phyloP scores from a whole-genome alignment of 2,113 vertebrate species.

The Podocnemis expansa region DNA sequence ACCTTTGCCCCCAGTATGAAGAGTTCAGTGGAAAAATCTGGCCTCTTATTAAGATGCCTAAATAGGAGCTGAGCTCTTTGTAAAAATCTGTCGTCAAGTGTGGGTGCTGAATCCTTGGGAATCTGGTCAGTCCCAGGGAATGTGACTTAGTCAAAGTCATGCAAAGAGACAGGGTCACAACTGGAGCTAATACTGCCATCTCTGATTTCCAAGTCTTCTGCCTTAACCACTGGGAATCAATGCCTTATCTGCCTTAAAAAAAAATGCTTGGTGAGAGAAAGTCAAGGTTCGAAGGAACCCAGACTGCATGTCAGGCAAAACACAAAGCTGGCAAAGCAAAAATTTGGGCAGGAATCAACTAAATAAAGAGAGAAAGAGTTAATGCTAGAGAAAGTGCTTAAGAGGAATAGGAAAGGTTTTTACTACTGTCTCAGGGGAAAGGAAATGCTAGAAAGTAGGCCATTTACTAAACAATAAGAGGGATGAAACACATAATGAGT shows the following conservation, averaged over 20 bases:
- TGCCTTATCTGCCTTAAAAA: not conserved
- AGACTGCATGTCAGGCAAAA: not conserved
- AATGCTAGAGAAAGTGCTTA: constrained; percentile 34
- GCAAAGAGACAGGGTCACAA: not conserved
- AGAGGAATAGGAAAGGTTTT: constrained; percentile 18
- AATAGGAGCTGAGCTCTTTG: too few relatives aligned
- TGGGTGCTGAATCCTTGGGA: not conserved
- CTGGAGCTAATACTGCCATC: not conserved
- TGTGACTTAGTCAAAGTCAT: not conserved
- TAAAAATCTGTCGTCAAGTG: not conserved
- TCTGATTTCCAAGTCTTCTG: not conserved
- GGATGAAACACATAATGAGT: constrained; percentile 50
- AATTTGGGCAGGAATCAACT: not conserved
- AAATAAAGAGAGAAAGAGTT: not conserved
- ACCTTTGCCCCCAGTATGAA: not conserved
- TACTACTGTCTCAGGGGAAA: not conserved
- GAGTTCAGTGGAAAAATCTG: not conserved
- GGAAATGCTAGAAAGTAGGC: constrained; percentile 49
- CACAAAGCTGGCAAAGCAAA: not conserved
- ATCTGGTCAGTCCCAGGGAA: not conserved
- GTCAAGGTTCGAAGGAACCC: not conserved
- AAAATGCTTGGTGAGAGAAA: not conserved
- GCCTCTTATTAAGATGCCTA: too few relatives aligned
- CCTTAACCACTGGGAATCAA: not conserved
- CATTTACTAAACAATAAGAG: constrained; percentile 60